Evolutionary conservation across 2,797 vertebrate genomes (phyloP).

Genomic region (Muscicapa comitata): DNA sequence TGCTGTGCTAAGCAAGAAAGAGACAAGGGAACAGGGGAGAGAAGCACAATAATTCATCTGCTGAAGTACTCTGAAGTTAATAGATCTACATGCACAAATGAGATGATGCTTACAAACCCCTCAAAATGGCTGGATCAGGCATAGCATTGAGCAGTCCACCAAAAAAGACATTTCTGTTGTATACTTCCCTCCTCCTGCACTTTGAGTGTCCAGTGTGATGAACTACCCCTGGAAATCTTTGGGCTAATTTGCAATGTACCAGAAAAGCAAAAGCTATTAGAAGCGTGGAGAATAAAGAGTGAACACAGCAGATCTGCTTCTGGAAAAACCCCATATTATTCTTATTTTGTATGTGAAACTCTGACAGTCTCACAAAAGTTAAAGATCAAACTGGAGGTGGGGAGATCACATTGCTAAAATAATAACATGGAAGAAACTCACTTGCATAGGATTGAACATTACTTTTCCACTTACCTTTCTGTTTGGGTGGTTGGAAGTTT

Average conservation of each 20-base stretch:
- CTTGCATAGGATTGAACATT: background rate
- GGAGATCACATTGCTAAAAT: background rate
- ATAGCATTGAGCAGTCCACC: background rate
- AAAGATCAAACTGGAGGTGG: background rate
- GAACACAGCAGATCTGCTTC: background rate
- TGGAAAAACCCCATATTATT: background rate
- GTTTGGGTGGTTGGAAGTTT: slow-evolving; percentile 4
- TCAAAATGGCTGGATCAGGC: background rate
- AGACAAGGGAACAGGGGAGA: background rate
- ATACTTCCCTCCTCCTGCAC: background rate
- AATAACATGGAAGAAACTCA: background rate
- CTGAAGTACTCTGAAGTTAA: background rate
- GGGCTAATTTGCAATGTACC: background rate
- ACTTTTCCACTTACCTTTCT: slow-evolving; percentile 1
- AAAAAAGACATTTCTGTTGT: background rate
- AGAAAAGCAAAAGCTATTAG: background rate
- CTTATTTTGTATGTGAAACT: background rate
- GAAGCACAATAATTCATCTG: background rate
- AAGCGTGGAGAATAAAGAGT: background rate
- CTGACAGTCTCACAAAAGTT: background rate
- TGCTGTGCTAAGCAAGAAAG: background rate
- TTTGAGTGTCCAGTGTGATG: background rate
- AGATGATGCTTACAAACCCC: background rate
- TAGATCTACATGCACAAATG: background rate
- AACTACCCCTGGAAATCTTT: background rate